Evolutionary conservation across 2,797 vertebrate species (phyloP).

Genomic region (Arnoldichthys spilopterus): DNA sequence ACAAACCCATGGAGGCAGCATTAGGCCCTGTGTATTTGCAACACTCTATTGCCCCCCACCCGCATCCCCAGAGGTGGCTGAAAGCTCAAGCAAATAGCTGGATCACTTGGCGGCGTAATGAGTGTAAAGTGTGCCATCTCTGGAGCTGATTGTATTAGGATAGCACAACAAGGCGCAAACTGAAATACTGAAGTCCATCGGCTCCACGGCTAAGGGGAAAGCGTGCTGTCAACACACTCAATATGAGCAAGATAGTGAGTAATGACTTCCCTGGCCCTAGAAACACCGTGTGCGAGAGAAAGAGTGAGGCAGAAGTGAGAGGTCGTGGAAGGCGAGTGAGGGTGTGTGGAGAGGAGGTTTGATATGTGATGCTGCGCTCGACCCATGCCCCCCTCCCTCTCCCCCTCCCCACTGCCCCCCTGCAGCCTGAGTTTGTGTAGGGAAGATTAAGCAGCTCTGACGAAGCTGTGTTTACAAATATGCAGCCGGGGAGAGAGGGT

Average conservation of each 20-base stretch:
- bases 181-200: slow-evolving; percentile 2
- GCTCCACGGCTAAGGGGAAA: background rate
- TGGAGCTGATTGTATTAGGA: slow-evolving; percentile 9
- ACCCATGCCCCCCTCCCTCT: slow-evolving; percentile 42
- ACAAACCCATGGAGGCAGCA: background rate
- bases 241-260: slow-evolving; percentile 14
- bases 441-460: slow-evolving; percentile 86
- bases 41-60: no score
- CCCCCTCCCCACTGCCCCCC: slow-evolving; percentile 49
- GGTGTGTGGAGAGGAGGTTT: slow-evolving; percentile 52
- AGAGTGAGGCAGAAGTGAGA: slow-evolving; percentile 10
- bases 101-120: slow-evolving; percentile 1
- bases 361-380: slow-evolving; percentile 43
- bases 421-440: slow-evolving; percentile 78
- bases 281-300: slow-evolving; percentile 23
- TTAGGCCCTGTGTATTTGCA: background rate
- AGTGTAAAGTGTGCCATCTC: slow-evolving; percentile 18
- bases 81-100: background rate
- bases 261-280: slow-evolving; percentile 17
- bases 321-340: slow-evolving; percentile 53
- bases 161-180: background rate
- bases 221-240: slow-evolving; percentile 2
- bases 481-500: slow-evolving; percentile 84
- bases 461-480: slow-evolving; percentile 87
- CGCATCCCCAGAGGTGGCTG: background rate